Percentiles rank a stretch among this genome's conserved stretches.
Conservation (phyloP, 2,888 invertebrate species). For the Schizotus pectinicornis region DNA sequence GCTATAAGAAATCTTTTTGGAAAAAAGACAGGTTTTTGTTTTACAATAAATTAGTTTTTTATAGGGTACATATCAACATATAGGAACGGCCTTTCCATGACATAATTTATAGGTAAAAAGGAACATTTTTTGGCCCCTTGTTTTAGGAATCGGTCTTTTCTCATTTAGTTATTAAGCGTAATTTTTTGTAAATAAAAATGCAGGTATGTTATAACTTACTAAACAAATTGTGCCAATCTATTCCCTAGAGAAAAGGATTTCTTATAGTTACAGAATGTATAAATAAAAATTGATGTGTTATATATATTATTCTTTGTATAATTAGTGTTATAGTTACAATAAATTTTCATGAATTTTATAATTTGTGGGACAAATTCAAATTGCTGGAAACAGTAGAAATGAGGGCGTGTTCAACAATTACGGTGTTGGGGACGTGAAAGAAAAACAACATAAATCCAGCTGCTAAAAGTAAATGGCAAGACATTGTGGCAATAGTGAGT, state of each 20-base stretch:
- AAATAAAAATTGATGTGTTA: slow-evolving; percentile 10
- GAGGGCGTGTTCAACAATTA: not conserved
- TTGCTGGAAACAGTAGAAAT: not conserved
- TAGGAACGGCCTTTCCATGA: not conserved
- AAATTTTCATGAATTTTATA: slow-evolving; percentile 15
- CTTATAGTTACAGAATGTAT: not conserved
- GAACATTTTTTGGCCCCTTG: not conserved
- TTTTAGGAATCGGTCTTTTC: not conserved
- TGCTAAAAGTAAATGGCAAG: slow-evolving; percentile 82
- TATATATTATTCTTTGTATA: slow-evolving; percentile 21
- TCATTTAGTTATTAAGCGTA: not conserved
- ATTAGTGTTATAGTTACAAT: slow-evolving; percentile 22
- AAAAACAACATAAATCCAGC: slow-evolving; percentile 87
- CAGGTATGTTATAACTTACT: not conserved
- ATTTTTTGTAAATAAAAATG: not conserved
- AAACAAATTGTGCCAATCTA: not conserved
- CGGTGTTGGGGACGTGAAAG: slow-evolving; percentile 68
- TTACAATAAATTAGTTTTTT: not conserved
- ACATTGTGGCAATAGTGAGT: slow-evolving; percentile 70
- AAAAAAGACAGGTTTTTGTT: not conserved
- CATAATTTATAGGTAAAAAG: not conserved
- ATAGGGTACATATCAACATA: no score
- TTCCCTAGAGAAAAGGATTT: not conserved
- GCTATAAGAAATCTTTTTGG: slow-evolving; percentile 12
- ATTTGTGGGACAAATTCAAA: not conserved